phyloP scores from a whole-genome alignment of 2,888 invertebrate genomes.

The Ophion obscuratus region DNA sequence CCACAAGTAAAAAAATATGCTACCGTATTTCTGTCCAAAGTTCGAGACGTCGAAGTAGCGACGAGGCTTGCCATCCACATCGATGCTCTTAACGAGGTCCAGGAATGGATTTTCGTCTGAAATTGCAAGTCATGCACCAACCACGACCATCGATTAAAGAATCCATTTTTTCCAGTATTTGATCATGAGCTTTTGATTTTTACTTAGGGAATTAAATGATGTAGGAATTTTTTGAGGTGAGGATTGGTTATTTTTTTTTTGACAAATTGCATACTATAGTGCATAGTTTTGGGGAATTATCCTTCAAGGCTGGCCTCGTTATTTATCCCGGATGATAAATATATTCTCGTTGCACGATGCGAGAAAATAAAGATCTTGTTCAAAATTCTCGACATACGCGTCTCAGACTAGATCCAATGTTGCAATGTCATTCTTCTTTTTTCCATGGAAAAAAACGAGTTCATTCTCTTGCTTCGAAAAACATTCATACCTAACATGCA shows the following conservation, averaged over 20 bases:
- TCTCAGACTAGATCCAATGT: background rate
- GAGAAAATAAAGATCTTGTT: background rate
- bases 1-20: constrained; percentile 6
- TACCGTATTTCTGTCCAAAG: constrained; percentile 93
- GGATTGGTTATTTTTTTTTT: too few relatives aligned
- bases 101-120: constrained; percentile 88
- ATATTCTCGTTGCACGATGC: background rate
- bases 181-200: background rate
- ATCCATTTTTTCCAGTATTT: background rate
- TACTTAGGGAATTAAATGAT: too few relatives aligned
- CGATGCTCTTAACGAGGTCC: constrained; percentile 86
- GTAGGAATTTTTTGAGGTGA: too few relatives aligned
- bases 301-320: background rate
- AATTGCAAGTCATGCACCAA: background rate
- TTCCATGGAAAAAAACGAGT: background rate
- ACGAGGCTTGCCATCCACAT: constrained; percentile 87
- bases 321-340: background rate
- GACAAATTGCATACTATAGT: too few relatives aligned
- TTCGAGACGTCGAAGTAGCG: constrained; percentile 92
- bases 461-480: background rate
- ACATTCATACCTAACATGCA: too few relatives aligned
- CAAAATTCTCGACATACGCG: constrained; percentile 42
- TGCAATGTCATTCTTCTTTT: constrained; percentile 24
- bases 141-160: background rate
- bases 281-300: background rate